phyloP scores from a whole-genome alignment of 2,797 vertebrate species.

The Pelodytes ibericus region DNA sequence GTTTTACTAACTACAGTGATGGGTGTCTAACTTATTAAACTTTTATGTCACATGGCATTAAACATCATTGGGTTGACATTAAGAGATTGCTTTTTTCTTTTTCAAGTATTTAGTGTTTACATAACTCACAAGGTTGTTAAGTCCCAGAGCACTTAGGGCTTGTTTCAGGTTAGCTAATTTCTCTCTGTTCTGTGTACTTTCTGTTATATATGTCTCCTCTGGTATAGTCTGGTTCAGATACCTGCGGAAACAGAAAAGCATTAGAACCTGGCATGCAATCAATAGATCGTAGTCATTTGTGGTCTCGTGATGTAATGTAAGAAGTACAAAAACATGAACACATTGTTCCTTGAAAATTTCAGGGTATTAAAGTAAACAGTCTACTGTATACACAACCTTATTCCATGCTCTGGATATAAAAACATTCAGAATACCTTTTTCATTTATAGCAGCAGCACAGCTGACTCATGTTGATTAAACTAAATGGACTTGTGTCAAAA shows the following conservation, averaged over 20 bases:
- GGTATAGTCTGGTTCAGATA: conserved; percentile 73
- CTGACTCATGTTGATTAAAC: not conserved
- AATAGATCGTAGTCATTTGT: conserved; percentile 19
- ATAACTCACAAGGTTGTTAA: conserved; percentile 85
- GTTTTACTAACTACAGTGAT: too few species aligned
- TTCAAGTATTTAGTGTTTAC: not conserved
- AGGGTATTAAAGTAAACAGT: not conserved
- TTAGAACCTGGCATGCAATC: conserved; percentile 7
- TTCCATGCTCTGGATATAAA: not conserved
- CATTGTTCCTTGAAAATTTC: not conserved
- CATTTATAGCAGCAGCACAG: too few species aligned
- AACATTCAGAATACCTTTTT: too few species aligned
- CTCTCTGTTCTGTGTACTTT: conserved; percentile 80
- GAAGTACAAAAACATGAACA: not conserved
- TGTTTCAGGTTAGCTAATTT: conserved; percentile 80
- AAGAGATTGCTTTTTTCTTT: not conserved
- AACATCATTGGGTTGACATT: too few species aligned
- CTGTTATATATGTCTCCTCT: conserved; percentile 68
- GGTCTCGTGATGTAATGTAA: not conserved
- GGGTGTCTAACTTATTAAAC: too few species aligned
- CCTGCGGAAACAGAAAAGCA: conserved; percentile 65
- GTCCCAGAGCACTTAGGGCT: conserved; percentile 82
- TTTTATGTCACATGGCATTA: too few species aligned
- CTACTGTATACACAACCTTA: not conserved
- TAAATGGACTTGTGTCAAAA: too few species aligned